Conservation (phyloP, 2,797 vertebrate species). For the Otolemur crassicaudatus region DNA sequence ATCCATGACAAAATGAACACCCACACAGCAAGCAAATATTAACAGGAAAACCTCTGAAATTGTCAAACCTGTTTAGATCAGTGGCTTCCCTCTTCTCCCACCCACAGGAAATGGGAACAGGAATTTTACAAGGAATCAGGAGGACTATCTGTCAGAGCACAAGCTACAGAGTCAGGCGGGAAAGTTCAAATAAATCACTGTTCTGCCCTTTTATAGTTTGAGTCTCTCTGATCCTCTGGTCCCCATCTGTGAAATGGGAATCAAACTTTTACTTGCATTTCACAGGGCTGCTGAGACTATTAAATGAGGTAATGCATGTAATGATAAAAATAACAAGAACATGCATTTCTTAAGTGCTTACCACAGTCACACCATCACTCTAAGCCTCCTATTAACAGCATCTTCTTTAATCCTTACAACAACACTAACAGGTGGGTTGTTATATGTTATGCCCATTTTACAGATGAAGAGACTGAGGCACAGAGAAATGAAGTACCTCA, state of each 20-base stretch:
- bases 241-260: background rate
- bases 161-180: background rate
- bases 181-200: background rate
- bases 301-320: background rate
- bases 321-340: background rate
- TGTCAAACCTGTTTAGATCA: background rate
- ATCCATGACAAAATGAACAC: background rate
- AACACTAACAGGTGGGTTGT: background rate
- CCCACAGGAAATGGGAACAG: background rate
- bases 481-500: background rate
- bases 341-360: background rate
- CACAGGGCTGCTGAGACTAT: background rate
- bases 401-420: background rate
- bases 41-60: background rate
- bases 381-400: background rate
- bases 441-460: background rate
- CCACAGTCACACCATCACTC: background rate
- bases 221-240: background rate
- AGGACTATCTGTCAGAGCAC: background rate
- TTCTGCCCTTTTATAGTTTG: background rate
- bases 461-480: background rate
- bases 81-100: background rate
- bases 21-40: background rate
- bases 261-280: background rate
- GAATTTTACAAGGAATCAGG: background rate